These are phyloP conservation scores for Neodiprion fabricii DNA, from an alignment of 1,140 invertebrate genomes.

Conservation along the genomic window DNA sequence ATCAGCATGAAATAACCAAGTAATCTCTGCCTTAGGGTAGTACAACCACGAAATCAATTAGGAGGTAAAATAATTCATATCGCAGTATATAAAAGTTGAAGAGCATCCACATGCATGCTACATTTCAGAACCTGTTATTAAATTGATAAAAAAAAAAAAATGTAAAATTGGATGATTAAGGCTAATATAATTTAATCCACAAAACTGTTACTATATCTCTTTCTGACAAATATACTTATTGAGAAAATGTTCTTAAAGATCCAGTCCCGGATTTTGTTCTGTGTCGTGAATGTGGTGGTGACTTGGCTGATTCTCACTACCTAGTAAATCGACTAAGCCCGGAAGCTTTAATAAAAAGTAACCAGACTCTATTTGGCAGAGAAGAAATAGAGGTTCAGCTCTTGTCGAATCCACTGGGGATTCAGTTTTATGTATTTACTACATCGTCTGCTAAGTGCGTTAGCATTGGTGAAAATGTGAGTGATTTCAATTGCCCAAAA, in stretches of 20 bases:
- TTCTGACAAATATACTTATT: not conserved
- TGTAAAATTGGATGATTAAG: too few species aligned
- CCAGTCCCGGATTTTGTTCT: slow-evolving; percentile 54
- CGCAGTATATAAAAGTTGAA: too few species aligned
- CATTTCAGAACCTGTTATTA: too few species aligned
- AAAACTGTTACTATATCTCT: not conserved
- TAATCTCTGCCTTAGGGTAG: too few species aligned
- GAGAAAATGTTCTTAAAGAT: not conserved
- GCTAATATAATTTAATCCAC: too few species aligned
- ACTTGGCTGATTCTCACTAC: slow-evolving; percentile 60
- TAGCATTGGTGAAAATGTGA: slow-evolving; percentile 47
- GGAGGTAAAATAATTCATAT: too few species aligned
- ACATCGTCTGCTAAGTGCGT: slow-evolving; percentile 59
- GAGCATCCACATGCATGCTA: too few species aligned
- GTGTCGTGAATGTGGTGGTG: slow-evolving; percentile 62
- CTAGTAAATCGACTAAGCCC: slow-evolving; percentile 60
- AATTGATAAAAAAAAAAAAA: too few species aligned
- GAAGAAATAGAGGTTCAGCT: slow-evolving; percentile 60
- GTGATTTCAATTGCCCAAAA: not conserved
- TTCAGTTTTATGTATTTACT: slow-evolving; percentile 60
- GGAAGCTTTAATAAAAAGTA: slow-evolving; percentile 50
- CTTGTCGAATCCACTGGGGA: slow-evolving; percentile 60
- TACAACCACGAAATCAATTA: too few species aligned
- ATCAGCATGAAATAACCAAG: too few species aligned
- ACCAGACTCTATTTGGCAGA: slow-evolving; percentile 61